phyloP scores from a whole-genome alignment of 2,113 vertebrate genomes.

The Siniperca knerii region DNA sequence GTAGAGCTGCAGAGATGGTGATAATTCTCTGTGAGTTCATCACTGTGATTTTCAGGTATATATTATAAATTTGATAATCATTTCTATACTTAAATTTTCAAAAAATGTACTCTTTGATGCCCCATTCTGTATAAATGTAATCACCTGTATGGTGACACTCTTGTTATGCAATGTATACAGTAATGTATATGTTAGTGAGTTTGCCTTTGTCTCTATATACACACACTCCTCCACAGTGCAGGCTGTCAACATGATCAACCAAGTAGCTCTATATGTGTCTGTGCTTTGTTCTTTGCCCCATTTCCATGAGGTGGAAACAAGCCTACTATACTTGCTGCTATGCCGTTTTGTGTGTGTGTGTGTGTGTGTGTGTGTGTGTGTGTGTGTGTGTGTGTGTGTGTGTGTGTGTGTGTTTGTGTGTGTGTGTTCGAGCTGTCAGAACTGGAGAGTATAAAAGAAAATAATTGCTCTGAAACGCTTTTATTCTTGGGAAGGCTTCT shows the following conservation, averaged over 20 bases:
- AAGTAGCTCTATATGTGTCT: slow-evolving; percentile 55
- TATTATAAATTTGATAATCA: background rate
- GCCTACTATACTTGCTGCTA: slow-evolving; percentile 17
- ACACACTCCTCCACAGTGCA: slow-evolving; percentile 20
- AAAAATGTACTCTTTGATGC: background rate
- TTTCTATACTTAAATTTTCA: background rate
- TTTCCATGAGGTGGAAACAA: slow-evolving; percentile 40
- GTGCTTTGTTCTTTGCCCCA: slow-evolving; percentile 40
- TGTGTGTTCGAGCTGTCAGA: slow-evolving; percentile 58
- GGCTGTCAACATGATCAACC: slow-evolving; percentile 49
- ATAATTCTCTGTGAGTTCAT: background rate
- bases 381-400: slow-evolving; percentile 20
- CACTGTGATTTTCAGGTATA: background rate
- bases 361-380: slow-evolving; percentile 23
- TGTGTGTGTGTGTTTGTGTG: slow-evolving; percentile 24
- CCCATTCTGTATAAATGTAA: background rate
- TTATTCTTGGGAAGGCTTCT: slow-evolving; percentile 15
- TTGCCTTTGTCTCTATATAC: background rate
- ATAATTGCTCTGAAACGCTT: slow-evolving; percentile 50
- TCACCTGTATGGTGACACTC: background rate
- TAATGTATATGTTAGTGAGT: background rate
- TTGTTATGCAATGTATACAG: slow-evolving; percentile 14
- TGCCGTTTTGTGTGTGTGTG: slow-evolving; percentile 23
- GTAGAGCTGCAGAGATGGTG: background rate
- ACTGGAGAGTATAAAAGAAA: slow-evolving; percentile 42